Evolutionary conservation across 2,888 invertebrate genomes (phyloP).

Genomic region (Athalia rosae): DNA sequence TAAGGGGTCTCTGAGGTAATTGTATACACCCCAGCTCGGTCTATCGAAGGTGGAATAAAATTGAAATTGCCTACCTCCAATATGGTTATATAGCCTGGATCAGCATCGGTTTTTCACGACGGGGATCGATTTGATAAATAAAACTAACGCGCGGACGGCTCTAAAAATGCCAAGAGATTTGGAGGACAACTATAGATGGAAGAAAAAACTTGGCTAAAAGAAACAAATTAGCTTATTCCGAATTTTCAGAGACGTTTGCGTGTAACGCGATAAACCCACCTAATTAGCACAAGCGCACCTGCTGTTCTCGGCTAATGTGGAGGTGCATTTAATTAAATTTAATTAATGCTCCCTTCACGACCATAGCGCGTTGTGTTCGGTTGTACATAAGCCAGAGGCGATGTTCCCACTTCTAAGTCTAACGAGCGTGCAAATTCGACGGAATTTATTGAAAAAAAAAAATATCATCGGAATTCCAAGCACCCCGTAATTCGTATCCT

Average conservation of each 20-base stretch:
- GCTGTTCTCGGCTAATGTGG: background rate
- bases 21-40: too few relatives aligned
- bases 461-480: too few relatives aligned
- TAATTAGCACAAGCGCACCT: conserved; percentile 22
- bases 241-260: background rate
- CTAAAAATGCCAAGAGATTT: too few relatives aligned
- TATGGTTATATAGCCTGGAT: too few relatives aligned
- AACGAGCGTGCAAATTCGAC: background rate
- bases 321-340: conserved; percentile 24
- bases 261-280: conserved; percentile 9
- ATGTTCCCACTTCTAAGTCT: background rate
- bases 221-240: background rate
- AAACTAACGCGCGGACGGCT: too few relatives aligned
- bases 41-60: too few relatives aligned
- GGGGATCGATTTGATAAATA: too few relatives aligned
- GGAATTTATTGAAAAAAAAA: background rate
- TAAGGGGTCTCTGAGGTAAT: background rate
- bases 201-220: too few relatives aligned
- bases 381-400: background rate
- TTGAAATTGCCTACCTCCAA: too few relatives aligned
- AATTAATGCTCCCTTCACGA: conserved; percentile 13
- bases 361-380: background rate
- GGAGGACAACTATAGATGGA: too few relatives aligned
- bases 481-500: too few relatives aligned
- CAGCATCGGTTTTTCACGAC: too few relatives aligned